Percentiles rank a stretch among this genome's conserved stretches.
Conservation (phyloP, 2,797 vertebrate genomes). For the Pseudopleuronectes americanus region DNA sequence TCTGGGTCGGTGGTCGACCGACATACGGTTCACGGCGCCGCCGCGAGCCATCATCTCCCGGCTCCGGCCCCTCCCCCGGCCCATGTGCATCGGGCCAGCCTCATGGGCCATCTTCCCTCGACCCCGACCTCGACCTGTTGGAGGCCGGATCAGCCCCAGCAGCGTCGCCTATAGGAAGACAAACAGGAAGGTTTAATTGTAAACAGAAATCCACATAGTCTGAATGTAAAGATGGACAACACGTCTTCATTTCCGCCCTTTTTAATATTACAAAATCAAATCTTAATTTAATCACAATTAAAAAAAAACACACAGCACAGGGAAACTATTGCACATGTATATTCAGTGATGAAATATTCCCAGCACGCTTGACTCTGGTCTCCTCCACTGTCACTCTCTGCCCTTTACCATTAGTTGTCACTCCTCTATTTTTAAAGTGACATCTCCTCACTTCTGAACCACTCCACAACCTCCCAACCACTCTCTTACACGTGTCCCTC, state of each 20-base stretch:
- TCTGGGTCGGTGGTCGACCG: conserved; percentile 94
- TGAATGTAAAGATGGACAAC: no score
- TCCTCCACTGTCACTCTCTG: neutral
- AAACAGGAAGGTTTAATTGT: neutral
- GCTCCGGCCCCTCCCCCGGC: conserved; percentile 88
- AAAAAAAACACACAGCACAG: no score
- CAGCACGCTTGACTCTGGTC: neutral
- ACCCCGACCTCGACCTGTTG: conserved; percentile 85
- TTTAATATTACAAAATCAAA: no score
- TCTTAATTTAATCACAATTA: no score
- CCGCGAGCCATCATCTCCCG: conserved; percentile 87
- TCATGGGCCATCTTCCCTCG: conserved; percentile 88
- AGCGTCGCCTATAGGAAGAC: conserved; percentile 86
- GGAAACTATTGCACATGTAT: neutral
- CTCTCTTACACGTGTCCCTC: conserved; percentile 46
- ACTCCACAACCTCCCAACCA: conserved; percentile 32
- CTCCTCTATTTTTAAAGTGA: conserved; percentile 64
- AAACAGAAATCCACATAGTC: neutral
- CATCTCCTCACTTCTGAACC: conserved; percentile 39
- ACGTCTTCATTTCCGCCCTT: no score
- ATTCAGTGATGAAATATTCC: neutral
- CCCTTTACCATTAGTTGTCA: conserved; percentile 44
- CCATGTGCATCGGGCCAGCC: conserved; percentile 80
- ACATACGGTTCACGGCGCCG: conserved; percentile 89
- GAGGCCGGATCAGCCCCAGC: conserved; percentile 89